Percentiles rank a stretch among this genome's conserved stretches.
Conservation (phyloP, 1,140 invertebrate genomes). For the Hyposmocoma kahamanoa region DNA sequence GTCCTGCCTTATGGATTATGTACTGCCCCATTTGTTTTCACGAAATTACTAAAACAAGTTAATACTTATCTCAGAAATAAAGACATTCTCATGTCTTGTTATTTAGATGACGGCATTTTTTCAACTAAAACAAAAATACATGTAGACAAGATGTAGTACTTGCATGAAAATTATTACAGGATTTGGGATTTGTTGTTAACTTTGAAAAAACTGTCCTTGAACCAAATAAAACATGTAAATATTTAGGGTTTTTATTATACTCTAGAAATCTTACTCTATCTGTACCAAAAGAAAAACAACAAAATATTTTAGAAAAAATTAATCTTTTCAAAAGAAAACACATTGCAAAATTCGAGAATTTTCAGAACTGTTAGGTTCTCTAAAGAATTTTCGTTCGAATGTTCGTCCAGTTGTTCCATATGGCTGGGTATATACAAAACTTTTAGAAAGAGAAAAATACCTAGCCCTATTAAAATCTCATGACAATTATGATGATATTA, state of each 20-base stretch:
- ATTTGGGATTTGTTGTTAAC: constrained; percentile 6
- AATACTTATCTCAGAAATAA: background rate
- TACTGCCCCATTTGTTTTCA: background rate
- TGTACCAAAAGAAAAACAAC: background rate
- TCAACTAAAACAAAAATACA: background rate
- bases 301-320: background rate
- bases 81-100: background rate
- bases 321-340: background rate
- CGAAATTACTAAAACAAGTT: constrained; percentile 1
- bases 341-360: background rate
- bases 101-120: constrained; percentile 3
- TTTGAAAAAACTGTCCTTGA: background rate
- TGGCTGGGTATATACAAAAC: background rate
- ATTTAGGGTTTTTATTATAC: constrained; percentile 2
- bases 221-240: constrained; percentile 1
- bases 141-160: background rate
- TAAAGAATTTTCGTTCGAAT: no score
- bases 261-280: background rate
- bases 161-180: background rate
- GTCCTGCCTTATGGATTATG: constrained; percentile 2
- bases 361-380: background rate
- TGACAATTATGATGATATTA: background rate
- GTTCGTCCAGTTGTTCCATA: constrained; percentile 2
- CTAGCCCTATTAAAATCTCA: background rate
- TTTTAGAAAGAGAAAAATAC: constrained; percentile 5